phyloP scores from a whole-genome alignment of 2,113 vertebrate genomes.

The Myotis davidii region DNA sequence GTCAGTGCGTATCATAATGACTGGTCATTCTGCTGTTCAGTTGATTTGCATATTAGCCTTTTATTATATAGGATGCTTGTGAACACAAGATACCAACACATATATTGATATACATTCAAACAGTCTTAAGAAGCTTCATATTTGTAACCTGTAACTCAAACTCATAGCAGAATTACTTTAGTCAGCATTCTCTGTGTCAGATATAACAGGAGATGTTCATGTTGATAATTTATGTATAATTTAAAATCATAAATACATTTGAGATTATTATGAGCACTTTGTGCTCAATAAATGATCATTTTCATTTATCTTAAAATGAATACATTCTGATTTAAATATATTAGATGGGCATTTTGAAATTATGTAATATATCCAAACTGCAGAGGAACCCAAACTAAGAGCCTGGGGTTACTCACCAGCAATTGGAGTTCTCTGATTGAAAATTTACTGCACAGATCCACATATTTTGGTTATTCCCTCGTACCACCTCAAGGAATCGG shows the following conservation, averaged over 20 bases:
- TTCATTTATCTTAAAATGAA: constrained; percentile 10
- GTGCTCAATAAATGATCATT: not conserved
- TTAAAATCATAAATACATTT: constrained; percentile 27
- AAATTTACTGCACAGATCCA: constrained; percentile 74
- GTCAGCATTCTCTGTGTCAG: not conserved
- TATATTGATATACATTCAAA: not conserved
- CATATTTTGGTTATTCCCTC: constrained; percentile 69
- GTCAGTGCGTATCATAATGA: no score
- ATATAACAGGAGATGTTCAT: not conserved
- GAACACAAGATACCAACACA: not conserved
- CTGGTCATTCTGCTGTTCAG: no score
- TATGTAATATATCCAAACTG: not conserved
- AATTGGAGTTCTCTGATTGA: constrained; percentile 71
- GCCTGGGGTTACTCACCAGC: constrained; percentile 65
- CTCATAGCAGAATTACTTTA: not conserved
- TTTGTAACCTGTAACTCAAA: not conserved
- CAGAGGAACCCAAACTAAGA: constrained; percentile 60
- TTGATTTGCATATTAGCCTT: no score
- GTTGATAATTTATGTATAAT: not conserved
- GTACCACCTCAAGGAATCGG: constrained; percentile 70
- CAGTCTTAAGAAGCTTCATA: not conserved
- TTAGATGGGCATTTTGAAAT: constrained; percentile 39
- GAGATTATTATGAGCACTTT: not conserved
- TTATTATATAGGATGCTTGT: not conserved
- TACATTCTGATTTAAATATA: not conserved